Base-by-base conservation (phyloP, 2,888 invertebrate species). In the Eupelmus urozonus region DNA sequence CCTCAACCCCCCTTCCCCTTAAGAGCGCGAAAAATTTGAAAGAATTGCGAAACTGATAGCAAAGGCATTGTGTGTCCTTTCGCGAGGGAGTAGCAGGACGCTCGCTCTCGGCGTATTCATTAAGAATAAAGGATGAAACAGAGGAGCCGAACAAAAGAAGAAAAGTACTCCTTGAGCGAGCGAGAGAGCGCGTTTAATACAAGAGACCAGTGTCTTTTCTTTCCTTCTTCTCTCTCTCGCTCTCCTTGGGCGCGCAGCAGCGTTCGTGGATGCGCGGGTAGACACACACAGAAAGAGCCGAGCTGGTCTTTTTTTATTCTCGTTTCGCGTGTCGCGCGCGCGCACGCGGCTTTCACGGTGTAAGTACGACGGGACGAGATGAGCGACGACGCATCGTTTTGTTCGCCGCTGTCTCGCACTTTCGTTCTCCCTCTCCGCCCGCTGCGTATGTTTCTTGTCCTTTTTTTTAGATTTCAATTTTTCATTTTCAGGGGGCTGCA, bases 41-140 rank as follows among this genome's bases (percentile, higher is more conserved):
- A 69, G 73, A 79, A 76, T 76, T 59, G 69, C 63, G 73, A 76
- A 79, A 76, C 65, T 73, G 76, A 76, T 76, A 76, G 76, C 73
- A 73, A 76, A 76, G 53, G 69, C 51, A 73, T 76, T 76, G 73
- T 76, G 75, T 71, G 59, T 63, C 60, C 59, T 62, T 70, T 70
- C 40, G 45, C 42, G 51, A n/a, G 66, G 53, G 27, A 34, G 66
- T 1, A 53, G 59, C 18, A 23, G 62, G 13, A 42, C 29, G 67
- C 51, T 3, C 34, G 60, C 62, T 42, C 62, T 29, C 62, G 60
- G 49, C 62, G 63, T 76, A 79, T 79, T 79, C 79, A 79, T 79
- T 76, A 79, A 69, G 79, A 69, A 76, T 76, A 79, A 76, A 79
- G 79, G 79, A 79, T 76, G 79, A 79, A 79, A 76, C 79, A 70